Conservation (phyloP, 1,140 invertebrate species). For the Caenorhabditis briggsae region DNA sequence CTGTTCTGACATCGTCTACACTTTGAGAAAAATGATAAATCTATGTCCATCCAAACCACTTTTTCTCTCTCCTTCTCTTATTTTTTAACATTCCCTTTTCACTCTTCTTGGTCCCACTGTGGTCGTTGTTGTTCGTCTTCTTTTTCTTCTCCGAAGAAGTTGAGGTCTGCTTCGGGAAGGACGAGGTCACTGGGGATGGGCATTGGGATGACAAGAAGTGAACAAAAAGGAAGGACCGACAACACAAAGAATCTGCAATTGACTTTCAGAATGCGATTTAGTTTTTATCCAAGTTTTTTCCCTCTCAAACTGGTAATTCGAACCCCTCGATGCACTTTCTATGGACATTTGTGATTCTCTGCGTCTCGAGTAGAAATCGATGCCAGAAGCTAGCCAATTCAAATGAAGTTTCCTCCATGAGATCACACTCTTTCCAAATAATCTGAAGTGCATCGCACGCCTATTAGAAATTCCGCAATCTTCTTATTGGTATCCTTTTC, state of each 20-base stretch:
- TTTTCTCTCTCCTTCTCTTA: background rate
- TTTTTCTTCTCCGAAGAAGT: background rate
- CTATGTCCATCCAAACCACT: constrained; percentile 45
- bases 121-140: constrained; percentile 22
- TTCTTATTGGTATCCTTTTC: background rate
- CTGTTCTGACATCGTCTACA: background rate
- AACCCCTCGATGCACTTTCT: background rate
- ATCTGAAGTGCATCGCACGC: too few species aligned
- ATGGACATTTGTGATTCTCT: constrained; percentile 3
- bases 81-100: background rate
- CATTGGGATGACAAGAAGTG: background rate
- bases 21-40: constrained; percentile 47
- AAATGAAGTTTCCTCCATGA: background rate
- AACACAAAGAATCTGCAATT: constrained; percentile 26
- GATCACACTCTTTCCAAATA: too few species aligned
- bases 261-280: background rate
- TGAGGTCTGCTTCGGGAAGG: background rate
- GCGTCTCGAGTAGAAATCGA: background rate
- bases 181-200: constrained; percentile 38
- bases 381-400: background rate
- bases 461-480: background rate
- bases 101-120: constrained; percentile 26
- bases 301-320: background rate
- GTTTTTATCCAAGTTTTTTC: background rate
- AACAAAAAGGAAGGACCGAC: background rate